Conservation (phyloP, 1,140 invertebrate genomes). For the Zaprionus davidi region DNA sequence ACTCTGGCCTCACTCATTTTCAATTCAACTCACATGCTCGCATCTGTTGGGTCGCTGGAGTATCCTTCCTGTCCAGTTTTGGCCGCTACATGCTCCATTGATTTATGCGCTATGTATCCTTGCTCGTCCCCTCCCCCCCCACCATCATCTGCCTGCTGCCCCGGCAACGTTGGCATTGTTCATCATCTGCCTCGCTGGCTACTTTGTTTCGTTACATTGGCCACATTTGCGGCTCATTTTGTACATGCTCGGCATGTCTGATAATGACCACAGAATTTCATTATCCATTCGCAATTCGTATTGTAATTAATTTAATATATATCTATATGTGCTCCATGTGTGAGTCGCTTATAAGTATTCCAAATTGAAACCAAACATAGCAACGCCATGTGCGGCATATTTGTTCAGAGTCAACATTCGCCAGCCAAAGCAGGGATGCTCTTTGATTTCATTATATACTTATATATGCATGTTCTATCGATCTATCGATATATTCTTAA, state of each 20-base stretch:
- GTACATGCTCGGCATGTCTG: slow-evolving; percentile 75
- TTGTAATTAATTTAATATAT: slow-evolving; percentile 81
- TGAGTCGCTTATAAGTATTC: slow-evolving; percentile 25
- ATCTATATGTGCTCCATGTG: slow-evolving; percentile 14
- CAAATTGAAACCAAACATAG: slow-evolving; percentile 1
- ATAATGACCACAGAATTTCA: slow-evolving; percentile 78
- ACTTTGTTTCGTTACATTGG: slow-evolving; percentile 75
- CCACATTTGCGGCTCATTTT: slow-evolving; percentile 77
- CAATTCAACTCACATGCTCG: slow-evolving; percentile 76
- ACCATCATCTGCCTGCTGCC: neutral
- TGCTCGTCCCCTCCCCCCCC: slow-evolving; percentile 28
- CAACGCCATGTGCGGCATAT: slow-evolving; percentile 9
- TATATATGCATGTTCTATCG: too few relatives aligned
- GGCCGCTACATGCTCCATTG: slow-evolving; percentile 68
- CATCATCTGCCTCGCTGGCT: slow-evolving; percentile 67
- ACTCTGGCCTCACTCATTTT: slow-evolving; percentile 68
- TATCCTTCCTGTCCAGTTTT: slow-evolving; percentile 63
- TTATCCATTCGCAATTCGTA: slow-evolving; percentile 79
- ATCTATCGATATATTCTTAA: neutral
- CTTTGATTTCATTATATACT: neutral
- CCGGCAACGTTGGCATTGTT: slow-evolving; percentile 45
- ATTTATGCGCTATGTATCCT: slow-evolving; percentile 68
- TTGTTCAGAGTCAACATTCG: neutral
- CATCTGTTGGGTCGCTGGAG: slow-evolving; percentile 63
- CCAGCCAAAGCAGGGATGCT: neutral